phyloP scores from a whole-genome alignment of 2,113 vertebrate species.

The Phoxinus phoxinus region DNA sequence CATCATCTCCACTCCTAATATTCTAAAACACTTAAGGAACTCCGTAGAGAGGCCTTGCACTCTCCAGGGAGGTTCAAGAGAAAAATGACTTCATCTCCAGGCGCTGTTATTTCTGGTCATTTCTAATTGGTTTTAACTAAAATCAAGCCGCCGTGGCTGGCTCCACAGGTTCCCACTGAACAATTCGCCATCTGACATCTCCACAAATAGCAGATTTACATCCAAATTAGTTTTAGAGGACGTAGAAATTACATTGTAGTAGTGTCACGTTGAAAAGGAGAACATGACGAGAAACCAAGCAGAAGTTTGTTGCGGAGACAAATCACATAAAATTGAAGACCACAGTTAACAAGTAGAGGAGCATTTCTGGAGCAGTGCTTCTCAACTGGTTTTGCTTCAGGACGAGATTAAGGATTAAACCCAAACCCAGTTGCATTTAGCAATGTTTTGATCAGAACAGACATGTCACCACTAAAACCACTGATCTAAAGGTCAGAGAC shows the following conservation, averaged over 20 bases:
- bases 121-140: constrained; percentile 88
- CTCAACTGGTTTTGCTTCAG: not conserved
- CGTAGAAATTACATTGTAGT: constrained; percentile 72
- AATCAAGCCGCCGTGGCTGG: constrained; percentile 76
- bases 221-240: constrained; percentile 83
- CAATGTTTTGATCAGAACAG: not conserved
- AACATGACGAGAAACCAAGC: constrained; percentile 45
- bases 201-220: constrained; percentile 82
- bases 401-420: not conserved
- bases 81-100: constrained; percentile 85
- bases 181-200: constrained; percentile 75
- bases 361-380: not conserved
- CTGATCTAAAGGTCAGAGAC: not conserved
- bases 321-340: not conserved
- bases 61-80: constrained; percentile 78
- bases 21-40: constrained; percentile 81
- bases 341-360: not conserved
- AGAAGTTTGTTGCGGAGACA: constrained; percentile 23
- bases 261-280: constrained; percentile 67
- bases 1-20: constrained; percentile 82
- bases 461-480: not conserved
- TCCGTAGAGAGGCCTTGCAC: constrained; percentile 78
- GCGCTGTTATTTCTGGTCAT: constrained; percentile 86
- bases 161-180: constrained; percentile 79
- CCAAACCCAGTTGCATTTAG: not conserved